A percentile compares a stretch with the other conserved stretches of the same genome.
Conservation (phyloP, 2,113 vertebrate species). For the Hydrolagus affinis region DNA sequence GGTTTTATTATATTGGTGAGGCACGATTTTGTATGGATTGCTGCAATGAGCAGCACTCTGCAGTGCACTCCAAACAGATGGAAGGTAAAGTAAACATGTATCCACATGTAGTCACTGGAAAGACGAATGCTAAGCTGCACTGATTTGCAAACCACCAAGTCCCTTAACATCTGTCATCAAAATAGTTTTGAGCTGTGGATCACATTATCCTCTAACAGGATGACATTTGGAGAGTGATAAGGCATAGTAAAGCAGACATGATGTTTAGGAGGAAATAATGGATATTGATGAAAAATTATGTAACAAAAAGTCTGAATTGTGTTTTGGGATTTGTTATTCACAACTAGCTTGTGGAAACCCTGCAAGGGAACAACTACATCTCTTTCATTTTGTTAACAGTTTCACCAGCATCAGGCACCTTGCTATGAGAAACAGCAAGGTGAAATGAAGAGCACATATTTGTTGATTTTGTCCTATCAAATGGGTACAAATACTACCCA, state of each 20-base stretch:
- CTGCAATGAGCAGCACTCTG: background rate
- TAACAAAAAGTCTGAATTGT: background rate
- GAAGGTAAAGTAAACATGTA: background rate
- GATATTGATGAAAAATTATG: background rate
- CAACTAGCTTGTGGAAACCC: background rate
- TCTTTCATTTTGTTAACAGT: background rate
- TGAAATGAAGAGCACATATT: background rate
- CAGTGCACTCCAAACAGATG: background rate
- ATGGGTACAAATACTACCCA: too few species aligned
- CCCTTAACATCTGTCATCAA: background rate
- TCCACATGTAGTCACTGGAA: conserved; percentile 15
- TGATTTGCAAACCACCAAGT: conserved; percentile 15
- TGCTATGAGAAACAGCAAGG: background rate
- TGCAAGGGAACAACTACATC: too few species aligned
- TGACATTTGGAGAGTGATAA: conserved; percentile 1
- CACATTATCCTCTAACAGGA: background rate
- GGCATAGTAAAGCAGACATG: background rate
- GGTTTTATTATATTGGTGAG: background rate
- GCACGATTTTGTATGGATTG: background rate
- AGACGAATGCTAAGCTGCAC: background rate
- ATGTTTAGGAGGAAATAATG: conserved; percentile 4
- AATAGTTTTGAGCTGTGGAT: background rate
- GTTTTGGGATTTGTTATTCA: background rate
- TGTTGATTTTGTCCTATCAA: too few species aligned
- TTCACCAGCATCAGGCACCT: background rate